phyloP scores from a whole-genome alignment of 2,888 invertebrate genomes.

The Clistopyga incitator region DNA sequence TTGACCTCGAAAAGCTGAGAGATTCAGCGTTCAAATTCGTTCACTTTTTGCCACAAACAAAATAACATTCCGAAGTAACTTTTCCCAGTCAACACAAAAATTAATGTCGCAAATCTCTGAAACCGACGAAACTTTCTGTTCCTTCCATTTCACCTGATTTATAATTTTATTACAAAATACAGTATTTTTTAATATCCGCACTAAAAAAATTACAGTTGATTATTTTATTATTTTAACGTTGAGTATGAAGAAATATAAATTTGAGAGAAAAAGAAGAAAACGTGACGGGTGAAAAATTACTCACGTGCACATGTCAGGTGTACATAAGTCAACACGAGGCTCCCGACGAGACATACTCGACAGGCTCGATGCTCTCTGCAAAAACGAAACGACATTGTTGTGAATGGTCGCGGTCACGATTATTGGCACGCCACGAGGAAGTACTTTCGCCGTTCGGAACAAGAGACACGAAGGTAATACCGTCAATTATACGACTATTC shows the following conservation, averaged over 20 bases:
- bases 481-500: neutral
- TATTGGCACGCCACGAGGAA: neutral
- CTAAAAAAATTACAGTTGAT: too few species aligned
- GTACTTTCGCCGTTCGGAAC: slow-evolving; percentile 5
- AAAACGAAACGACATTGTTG: slow-evolving; percentile 29
- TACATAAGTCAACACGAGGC: slow-evolving; percentile 50
- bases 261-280: neutral
- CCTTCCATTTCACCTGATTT: too few species aligned
- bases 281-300: slow-evolving; percentile 22
- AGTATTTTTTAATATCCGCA: too few species aligned
- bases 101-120: too few species aligned
- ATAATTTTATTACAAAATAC: too few species aligned
- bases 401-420: neutral
- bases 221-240: neutral
- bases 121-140: too few species aligned
- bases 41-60: too few species aligned
- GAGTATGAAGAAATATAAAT: neutral
- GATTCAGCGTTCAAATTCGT: neutral
- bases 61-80: too few species aligned
- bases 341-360: slow-evolving; percentile 45
- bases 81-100: too few species aligned
- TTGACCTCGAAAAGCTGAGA: neutral
- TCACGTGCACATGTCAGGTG: slow-evolving; percentile 56
- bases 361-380: slow-evolving; percentile 61
- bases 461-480: neutral